These are phyloP conservation scores for Phengaris arion DNA, from an alignment of 2,888 invertebrate species.

Conservation along the genomic window DNA sequence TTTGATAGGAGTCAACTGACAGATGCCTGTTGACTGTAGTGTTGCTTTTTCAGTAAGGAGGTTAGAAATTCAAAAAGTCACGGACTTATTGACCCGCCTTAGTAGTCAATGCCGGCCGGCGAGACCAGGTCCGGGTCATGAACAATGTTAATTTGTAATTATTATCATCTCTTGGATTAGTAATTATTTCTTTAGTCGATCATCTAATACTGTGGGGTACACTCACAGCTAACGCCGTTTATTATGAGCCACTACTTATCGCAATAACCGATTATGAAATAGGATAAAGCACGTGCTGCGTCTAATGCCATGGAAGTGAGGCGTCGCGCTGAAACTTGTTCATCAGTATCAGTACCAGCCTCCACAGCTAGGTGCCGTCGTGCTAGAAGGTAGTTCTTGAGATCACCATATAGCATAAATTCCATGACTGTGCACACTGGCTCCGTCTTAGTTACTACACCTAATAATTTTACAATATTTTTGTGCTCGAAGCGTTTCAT, in stretches of 20 bases:
- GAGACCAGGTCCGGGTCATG: too few species aligned
- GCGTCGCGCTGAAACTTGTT: slow-evolving; percentile 88
- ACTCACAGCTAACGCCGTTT: too few species aligned
- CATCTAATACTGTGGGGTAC: too few species aligned
- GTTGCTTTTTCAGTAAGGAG: too few species aligned
- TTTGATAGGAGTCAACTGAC: too few species aligned
- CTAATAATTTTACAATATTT: slow-evolving; percentile 91
- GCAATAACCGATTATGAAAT: slow-evolving; percentile 51
- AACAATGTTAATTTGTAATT: too few species aligned
- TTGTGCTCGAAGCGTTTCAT: slow-evolving; percentile 96
- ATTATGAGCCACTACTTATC: too few species aligned
- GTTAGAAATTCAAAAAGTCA: too few species aligned
- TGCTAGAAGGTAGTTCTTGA: slow-evolving; percentile 92
- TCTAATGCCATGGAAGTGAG: slow-evolving; percentile 93
- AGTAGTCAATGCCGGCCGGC: slow-evolving; percentile 63
- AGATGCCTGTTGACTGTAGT: too few species aligned
- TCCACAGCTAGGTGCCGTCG: slow-evolving; percentile 89
- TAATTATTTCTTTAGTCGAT: too few species aligned
- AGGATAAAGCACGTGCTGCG: slow-evolving; percentile 90
- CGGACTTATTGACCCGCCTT: too few species aligned
- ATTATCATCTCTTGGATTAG: too few species aligned
- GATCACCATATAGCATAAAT: slow-evolving; percentile 94
- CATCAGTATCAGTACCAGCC: slow-evolving; percentile 82
- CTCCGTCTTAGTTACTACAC: slow-evolving; percentile 91
- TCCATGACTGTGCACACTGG: slow-evolving; percentile 96